Evolutionary conservation across 2,888 invertebrate genomes (phyloP).

Genomic region (Drosophila kanekoi): DNA sequence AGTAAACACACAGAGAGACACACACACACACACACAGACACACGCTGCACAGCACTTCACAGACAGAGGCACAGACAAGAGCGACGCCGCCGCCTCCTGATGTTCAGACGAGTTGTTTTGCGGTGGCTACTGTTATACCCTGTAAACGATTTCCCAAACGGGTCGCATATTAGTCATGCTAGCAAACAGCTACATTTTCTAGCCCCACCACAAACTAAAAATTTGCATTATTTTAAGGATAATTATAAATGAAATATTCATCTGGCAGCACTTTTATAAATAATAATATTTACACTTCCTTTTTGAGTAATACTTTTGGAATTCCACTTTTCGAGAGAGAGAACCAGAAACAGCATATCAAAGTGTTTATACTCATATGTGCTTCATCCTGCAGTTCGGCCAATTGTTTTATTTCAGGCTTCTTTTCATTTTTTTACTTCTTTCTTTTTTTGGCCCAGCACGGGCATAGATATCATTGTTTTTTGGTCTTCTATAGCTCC

Average conservation of each 20-base stretch:
- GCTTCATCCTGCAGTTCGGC: not conserved
- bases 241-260: not conserved
- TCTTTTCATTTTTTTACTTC: constrained; percentile 6
- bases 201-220: too few species aligned
- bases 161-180: not conserved
- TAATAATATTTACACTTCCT: too few species aligned
- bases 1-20: constrained; percentile 27
- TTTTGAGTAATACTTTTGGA: not conserved
- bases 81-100: not conserved
- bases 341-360: not conserved
- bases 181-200: too few species aligned
- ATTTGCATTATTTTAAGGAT: too few species aligned
- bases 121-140: constrained; percentile 7
- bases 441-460: constrained; percentile 9
- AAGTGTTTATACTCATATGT: not conserved
- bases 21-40: constrained; percentile 5
- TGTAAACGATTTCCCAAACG: not conserved
- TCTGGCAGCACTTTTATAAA: not conserved
- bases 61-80: not conserved
- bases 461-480: constrained; percentile 12
- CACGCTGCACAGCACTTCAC: not conserved
- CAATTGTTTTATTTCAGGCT: constrained; percentile 8
- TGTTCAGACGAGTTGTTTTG: constrained; percentile 1
- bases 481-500: constrained; percentile 11
- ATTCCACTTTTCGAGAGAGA: not conserved